Evolutionary conservation across 2,888 invertebrate genomes (phyloP).

Genomic region (Acleris emargana): DNA sequence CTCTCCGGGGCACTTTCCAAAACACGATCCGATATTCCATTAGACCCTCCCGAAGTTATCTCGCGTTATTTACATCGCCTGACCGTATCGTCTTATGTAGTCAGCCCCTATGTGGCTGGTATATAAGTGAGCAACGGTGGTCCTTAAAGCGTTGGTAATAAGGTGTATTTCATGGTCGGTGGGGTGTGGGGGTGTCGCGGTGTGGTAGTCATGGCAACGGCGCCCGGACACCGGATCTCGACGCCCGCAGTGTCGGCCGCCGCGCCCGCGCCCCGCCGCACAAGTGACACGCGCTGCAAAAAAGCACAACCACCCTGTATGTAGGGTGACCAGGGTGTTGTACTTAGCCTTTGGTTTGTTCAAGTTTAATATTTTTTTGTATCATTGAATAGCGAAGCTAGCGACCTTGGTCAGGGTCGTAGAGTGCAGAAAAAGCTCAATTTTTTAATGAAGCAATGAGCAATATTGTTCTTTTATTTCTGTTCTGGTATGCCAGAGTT

Average conservation of each 20-base stretch:
- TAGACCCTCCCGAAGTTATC: constrained; percentile 81
- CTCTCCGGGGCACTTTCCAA: constrained; percentile 79
- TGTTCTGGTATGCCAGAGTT: too few species aligned
- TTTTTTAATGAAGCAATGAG: too few species aligned
- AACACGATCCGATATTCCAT: constrained; percentile 82
- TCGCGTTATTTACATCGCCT: constrained; percentile 83
- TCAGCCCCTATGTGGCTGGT: constrained; percentile 73
- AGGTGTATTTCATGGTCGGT: constrained; percentile 54
- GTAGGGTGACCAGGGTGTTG: constrained; percentile 48
- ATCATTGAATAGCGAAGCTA: not conserved
- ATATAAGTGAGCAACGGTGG: constrained; percentile 72
- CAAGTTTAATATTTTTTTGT: not conserved
- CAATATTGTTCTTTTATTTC: too few species aligned
- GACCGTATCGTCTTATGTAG: constrained; percentile 81
- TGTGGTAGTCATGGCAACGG: constrained; percentile 85
- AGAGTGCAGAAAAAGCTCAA: too few species aligned
- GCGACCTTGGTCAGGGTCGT: too few species aligned
- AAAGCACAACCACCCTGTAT: constrained; percentile 79
- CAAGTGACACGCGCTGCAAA: constrained; percentile 83
- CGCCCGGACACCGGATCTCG: constrained; percentile 85
- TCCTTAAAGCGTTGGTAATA: constrained; percentile 58
- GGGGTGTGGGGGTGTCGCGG: constrained; percentile 69
- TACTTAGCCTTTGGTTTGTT: not conserved
- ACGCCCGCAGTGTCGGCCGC: constrained; percentile 84
- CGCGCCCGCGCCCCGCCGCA: constrained; percentile 77